These are phyloP conservation scores for Parambassis ranga DNA, from an alignment of 2,797 vertebrate genomes.

Conservation along the genomic window DNA sequence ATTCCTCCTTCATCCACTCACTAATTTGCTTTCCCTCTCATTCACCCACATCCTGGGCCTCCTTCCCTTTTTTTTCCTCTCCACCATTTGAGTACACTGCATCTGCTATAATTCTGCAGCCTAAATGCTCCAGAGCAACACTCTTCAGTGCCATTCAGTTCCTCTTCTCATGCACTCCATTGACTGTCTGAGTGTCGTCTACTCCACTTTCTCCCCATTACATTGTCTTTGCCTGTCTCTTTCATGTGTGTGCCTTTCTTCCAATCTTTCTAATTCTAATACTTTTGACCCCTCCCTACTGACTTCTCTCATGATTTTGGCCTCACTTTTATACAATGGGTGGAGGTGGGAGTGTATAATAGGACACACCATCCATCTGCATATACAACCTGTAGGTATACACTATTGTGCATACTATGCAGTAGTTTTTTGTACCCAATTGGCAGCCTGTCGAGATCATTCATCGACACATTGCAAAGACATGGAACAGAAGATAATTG, in stretches of 20 bases:
- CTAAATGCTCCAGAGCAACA: slow-evolving; percentile 2
- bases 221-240: background rate
- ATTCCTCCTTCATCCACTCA: background rate
- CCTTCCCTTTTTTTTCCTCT: background rate
- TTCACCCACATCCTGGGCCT: background rate
- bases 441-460: slow-evolving; percentile 12
- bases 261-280: background rate
- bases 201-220: background rate
- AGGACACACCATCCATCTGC: too few species aligned
- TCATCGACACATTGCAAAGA: background rate
- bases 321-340: too few species aligned
- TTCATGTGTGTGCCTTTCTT: background rate
- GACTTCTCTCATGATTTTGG: background rate
- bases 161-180: background rate
- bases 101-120: background rate
- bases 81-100: background rate
- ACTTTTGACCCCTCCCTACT: background rate
- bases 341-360: too few species aligned
- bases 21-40: background rate
- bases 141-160: slow-evolving; percentile 8
- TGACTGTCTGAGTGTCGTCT: slow-evolving; percentile 1
- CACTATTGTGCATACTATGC: too few species aligned
- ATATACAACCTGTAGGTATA: too few species aligned
- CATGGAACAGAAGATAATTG: background rate
- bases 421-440: slow-evolving; percentile 16